Evolutionary conservation across 2,888 invertebrate genomes (phyloP).

Genomic region (Notocelia uddmanniana): DNA sequence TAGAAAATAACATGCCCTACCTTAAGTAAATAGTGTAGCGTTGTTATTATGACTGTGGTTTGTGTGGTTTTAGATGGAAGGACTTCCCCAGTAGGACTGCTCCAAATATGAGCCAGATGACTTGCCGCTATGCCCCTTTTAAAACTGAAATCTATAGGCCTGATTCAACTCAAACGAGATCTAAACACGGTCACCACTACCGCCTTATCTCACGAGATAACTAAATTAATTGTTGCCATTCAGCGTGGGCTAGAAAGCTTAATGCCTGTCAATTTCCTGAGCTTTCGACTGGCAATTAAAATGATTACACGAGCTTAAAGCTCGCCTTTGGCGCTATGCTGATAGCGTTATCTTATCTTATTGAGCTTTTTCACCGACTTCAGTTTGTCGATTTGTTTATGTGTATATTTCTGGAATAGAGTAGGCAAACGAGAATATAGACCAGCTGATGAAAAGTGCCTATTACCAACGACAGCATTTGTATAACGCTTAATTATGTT

Average conservation of each 20-base stretch:
- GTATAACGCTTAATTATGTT: too few species aligned
- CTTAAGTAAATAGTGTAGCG: too few species aligned
- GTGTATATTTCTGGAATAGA: slow-evolving; percentile 4
- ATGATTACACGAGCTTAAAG: slow-evolving; percentile 14
- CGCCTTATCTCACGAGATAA: slow-evolving; percentile 40
- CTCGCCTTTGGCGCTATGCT: slow-evolving; percentile 20
- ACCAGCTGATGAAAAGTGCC: neutral
- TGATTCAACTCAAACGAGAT: neutral
- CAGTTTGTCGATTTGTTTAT: neutral
- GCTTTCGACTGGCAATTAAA: slow-evolving; percentile 37
- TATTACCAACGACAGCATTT: too few species aligned
- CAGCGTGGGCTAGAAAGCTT: slow-evolving; percentile 36
- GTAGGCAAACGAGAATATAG: neutral
- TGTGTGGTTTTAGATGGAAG: too few species aligned
- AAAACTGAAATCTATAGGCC: neutral
- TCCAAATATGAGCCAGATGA: too few species aligned
- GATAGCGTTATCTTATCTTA: slow-evolving; percentile 24
- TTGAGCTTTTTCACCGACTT: neutral
- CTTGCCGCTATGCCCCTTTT: too few species aligned
- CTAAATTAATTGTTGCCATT: slow-evolving; percentile 35
- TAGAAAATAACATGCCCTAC: too few species aligned
- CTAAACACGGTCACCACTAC: slow-evolving; percentile 1
- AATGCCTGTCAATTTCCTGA: slow-evolving; percentile 41
- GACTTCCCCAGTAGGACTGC: too few species aligned
- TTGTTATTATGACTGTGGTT: too few species aligned